Base-by-base conservation (phyloP, 2,797 vertebrate species). In the Eidolon dupreanum region DNA sequence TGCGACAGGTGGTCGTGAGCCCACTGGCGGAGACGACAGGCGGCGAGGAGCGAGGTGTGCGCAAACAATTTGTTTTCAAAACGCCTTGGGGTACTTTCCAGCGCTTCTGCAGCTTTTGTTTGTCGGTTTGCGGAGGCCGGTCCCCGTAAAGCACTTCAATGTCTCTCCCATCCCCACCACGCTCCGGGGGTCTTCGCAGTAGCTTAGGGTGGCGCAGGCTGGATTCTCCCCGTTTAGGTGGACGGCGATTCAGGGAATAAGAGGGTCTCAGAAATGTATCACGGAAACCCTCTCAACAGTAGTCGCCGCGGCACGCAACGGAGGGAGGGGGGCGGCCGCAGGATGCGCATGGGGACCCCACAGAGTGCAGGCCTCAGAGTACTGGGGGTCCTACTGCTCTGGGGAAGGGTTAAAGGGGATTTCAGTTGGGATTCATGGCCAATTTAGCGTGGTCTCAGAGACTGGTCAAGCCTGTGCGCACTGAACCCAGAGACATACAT, bases 1-100 rank as follows among this genome's bases (percentile, higher is more conserved):
- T 89, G 96, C 96, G 96, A 97, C 97, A 98, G 96, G 97, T 98
- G 97, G 97, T 97, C 96, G 95, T 33, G 78, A 96, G 96, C 95
- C 97, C 97, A 95, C 97, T 90, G 5, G 36, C 24, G 13, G 74
- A 41, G 81, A 6, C 5, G 74, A 57, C 24, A 13, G 43, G 28
- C 5, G 73, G 63, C 7, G 12, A 38, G 38, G 36, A 83, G 46
- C 20, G 19, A 36, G 55, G 49, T 33, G 22, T 36, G 6, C 20
- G 41, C n/a, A 6, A 16, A 26, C 6, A 6, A 4, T 77, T 91
- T 88, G 49, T 83, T 92, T 95, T 71, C n/a, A 9, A 92, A 92
- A 92, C 5, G 90, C 53, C 57, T 61, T 8, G 38, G 41, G 57
- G 63, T 53, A 49, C 71, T 96, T 97, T 66, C 13, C 20, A 5